Percentiles rank a stretch among this genome's conserved stretches.
These are phyloP conservation scores for Diorhabda sublineata DNA, from an alignment of 1,140 invertebrate species.

Conservation along the genomic window DNA sequence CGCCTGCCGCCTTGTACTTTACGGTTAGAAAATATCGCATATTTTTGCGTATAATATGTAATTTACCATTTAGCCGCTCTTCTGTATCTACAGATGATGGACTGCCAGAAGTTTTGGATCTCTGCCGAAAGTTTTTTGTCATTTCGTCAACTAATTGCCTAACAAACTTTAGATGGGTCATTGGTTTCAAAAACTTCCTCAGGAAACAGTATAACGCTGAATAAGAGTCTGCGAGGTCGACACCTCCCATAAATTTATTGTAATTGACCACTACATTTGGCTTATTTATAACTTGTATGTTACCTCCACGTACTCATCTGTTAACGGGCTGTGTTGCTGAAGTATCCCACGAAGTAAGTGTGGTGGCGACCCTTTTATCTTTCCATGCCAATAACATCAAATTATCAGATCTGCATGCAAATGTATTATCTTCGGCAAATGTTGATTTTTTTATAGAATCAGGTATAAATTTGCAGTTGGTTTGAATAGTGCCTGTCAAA, in stretches of 20 bases:
- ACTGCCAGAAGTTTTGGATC: background rate
- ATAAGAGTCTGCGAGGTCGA: slow-evolving; percentile 42
- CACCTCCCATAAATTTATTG: slow-evolving; percentile 34
- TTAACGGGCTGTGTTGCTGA: background rate
- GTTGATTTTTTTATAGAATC: slow-evolving; percentile 12
- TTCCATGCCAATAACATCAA: slow-evolving; percentile 18
- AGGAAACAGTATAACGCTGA: slow-evolving; percentile 36
- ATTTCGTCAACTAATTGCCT: slow-evolving; percentile 1
- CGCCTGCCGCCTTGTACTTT: slow-evolving; percentile 8
- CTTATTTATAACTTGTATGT: slow-evolving; percentile 21
- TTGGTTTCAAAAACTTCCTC: background rate
- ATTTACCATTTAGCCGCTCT: slow-evolving; percentile 12
- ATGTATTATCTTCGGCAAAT: slow-evolving; percentile 10
- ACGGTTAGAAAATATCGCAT: slow-evolving; percentile 1
- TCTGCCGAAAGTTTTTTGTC: background rate
- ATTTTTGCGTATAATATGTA: background rate
- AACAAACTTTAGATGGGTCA: slow-evolving; percentile 6
- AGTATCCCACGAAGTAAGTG: slow-evolving; percentile 12
- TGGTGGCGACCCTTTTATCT: slow-evolving; percentile 20
- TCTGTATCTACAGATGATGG: slow-evolving; percentile 3
- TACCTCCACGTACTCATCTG: slow-evolving; percentile 7
- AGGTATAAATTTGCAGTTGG: slow-evolving; percentile 19
- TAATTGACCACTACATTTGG: slow-evolving; percentile 21
- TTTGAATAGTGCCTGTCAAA: slow-evolving; percentile 6
- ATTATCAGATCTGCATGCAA: slow-evolving; percentile 12